Evolutionary conservation across 2,113 vertebrate species (phyloP).

Genomic region (Lamprotornis superbus): DNA sequence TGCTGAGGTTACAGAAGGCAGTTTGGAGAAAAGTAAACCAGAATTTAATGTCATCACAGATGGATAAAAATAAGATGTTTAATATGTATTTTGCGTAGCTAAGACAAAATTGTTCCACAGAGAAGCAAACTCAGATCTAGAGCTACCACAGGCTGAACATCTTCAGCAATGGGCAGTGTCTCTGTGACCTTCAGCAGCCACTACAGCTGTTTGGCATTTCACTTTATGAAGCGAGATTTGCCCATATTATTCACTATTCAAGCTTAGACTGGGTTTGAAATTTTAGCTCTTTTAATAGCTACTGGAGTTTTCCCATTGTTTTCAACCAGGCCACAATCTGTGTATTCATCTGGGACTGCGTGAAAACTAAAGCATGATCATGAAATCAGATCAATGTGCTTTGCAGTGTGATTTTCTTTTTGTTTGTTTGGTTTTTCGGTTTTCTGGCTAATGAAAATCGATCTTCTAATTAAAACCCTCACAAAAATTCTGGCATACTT

Average conservation of each 20-base stretch:
- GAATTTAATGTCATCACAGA: conserved; percentile 1
- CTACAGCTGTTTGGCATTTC: background rate
- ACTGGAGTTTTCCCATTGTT: background rate
- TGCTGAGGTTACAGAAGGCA: background rate
- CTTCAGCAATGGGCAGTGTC: background rate
- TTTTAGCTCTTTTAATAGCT: background rate
- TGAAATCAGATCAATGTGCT: background rate
- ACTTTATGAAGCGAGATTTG: background rate
- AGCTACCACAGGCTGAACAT: background rate
- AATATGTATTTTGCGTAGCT: conserved; percentile 4
- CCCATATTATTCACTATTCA: background rate
- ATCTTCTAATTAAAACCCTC: background rate
- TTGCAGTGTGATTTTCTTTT: background rate
- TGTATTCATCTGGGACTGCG: background rate
- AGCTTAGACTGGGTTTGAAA: background rate
- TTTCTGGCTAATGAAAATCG: background rate
- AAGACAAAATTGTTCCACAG: background rate
- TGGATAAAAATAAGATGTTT: background rate
- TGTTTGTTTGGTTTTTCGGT: background rate
- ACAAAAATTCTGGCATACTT: background rate
- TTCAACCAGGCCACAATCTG: background rate
- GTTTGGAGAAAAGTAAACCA: background rate
- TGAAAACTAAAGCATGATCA: background rate
- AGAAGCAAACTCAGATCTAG: background rate
- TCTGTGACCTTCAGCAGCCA: background rate